Percentiles rank a stretch among this genome's conserved stretches.
Evolutionary conservation across 2,797 vertebrate genomes (phyloP).

Genomic region (Onychomys arenicola): DNA sequence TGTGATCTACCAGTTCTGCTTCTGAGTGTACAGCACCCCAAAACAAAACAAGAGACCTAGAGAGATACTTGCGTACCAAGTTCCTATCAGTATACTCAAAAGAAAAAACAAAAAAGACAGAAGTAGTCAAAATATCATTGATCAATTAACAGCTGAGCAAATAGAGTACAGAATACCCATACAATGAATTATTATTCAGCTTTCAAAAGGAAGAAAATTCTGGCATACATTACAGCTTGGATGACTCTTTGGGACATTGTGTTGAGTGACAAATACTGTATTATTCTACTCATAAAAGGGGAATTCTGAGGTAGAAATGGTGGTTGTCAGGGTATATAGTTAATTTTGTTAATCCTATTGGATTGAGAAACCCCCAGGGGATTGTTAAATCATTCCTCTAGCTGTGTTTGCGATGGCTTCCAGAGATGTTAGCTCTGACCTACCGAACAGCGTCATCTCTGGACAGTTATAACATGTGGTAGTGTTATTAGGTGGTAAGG

Average conservation of each 20-base stretch:
- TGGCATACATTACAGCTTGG: not conserved
- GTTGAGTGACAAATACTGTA: conserved; percentile 4
- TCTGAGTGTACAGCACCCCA: not conserved
- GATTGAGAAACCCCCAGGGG: not conserved
- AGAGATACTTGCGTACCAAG: not conserved
- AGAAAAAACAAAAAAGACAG: not conserved
- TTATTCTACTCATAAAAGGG: not conserved
- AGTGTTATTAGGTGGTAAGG: not conserved
- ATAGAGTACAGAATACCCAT: not conserved
- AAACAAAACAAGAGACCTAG: conserved; percentile 26
- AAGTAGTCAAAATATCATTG: not conserved
- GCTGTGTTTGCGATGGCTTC: not conserved
- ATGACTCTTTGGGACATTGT: not conserved
- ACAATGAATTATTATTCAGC: not conserved
- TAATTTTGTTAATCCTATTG: not conserved
- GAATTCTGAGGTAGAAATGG: not conserved
- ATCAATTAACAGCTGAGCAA: not conserved
- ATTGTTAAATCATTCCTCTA: not conserved
- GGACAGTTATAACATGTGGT: no score
- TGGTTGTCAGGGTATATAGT: not conserved
- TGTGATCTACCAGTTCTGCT: not conserved
- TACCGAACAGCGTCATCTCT: not conserved
- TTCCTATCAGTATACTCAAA: conserved; percentile 8
- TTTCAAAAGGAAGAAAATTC: conserved; percentile 20
- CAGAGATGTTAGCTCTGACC: not conserved